Conservation (phyloP, 2,113 vertebrate species). For the Callionymus lyra region DNA sequence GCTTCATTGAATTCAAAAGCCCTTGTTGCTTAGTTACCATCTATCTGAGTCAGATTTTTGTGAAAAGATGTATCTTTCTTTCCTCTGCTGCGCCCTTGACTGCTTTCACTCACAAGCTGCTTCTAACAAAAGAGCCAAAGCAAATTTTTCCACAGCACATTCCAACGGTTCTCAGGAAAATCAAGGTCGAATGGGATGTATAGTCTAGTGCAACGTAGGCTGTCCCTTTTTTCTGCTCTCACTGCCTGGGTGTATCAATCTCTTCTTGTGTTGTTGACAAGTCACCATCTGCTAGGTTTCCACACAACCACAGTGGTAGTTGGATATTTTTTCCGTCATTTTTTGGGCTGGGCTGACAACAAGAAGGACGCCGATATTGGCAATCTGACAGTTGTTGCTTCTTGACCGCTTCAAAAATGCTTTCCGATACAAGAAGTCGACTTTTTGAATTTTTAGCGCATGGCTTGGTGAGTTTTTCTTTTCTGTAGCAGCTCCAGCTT, state of each 20-base stretch:
- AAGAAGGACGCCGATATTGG: conserved; percentile 14
- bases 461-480: conserved; percentile 59
- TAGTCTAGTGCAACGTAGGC: conserved; percentile 21
- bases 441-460: conserved; percentile 68
- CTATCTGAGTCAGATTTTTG: conserved; percentile 13
- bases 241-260: conserved; percentile 20
- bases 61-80: conserved; percentile 38
- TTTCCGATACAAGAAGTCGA: conserved; percentile 55
- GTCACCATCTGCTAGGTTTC: conserved; percentile 15
- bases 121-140: conserved; percentile 26
- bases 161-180: conserved; percentile 34
- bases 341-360: conserved; percentile 18
- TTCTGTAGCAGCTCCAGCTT: no score
- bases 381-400: conserved; percentile 18
- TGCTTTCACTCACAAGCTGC: conserved; percentile 30
- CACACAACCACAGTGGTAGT: background rate
- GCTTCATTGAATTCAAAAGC: conserved; percentile 6
- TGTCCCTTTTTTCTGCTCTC: conserved; percentile 11
- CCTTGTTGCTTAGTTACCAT: conserved; percentile 34
- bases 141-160: background rate
- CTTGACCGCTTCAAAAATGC: conserved; percentile 39
- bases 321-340: conserved; percentile 4
- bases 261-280: conserved; percentile 25
- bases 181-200: conserved; percentile 41
- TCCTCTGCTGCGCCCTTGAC: conserved; percentile 43